These are phyloP conservation scores for Gadopsis bispinosus DNA, from an alignment of 2,797 vertebrate species.

Conservation along the genomic window DNA sequence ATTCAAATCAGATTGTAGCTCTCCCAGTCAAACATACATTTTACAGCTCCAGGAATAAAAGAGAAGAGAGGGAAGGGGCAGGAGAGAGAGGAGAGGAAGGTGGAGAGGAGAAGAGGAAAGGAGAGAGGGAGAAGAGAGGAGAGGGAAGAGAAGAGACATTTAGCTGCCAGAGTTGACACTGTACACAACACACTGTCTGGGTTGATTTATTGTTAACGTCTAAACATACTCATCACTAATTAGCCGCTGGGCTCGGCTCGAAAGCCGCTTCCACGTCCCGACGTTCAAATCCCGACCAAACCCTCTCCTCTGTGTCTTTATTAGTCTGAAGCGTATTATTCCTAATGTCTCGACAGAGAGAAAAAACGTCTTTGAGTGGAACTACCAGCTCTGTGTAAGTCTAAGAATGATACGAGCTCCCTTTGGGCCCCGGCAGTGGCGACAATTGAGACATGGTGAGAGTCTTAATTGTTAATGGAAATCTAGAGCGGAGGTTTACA, in stretches of 20 bases:
- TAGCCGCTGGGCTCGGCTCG: constrained; percentile 44
- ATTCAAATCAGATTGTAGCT: not conserved
- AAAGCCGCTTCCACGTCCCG: constrained; percentile 24
- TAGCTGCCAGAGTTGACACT: constrained; percentile 7
- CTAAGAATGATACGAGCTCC: not conserved
- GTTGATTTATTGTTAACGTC: constrained; percentile 55
- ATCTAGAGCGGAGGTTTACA: constrained; percentile 1
- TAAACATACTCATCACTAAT: constrained; percentile 48
- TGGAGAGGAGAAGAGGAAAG: not conserved
- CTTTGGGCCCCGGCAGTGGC: not conserved
- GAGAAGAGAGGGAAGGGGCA: too few relatives aligned
- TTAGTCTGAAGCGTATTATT: constrained; percentile 22
- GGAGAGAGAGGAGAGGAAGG: too few relatives aligned
- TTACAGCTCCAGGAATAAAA: not conserved
- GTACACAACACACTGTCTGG: constrained; percentile 23
- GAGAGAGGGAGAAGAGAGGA: constrained; percentile 2
- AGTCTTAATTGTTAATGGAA: constrained; percentile 5
- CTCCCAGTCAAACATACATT: constrained; percentile 2
- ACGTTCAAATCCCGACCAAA: constrained; percentile 18
- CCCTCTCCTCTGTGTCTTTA: constrained; percentile 16
- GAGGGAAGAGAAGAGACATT: not conserved
- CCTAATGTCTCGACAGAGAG: constrained; percentile 38
- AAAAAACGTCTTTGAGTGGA: not conserved
- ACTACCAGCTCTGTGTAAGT: not conserved
- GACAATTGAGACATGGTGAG: constrained; percentile 9